Conservation (phyloP, 1,140 invertebrate species). For the Camponotus pennsylvanicus region DNA sequence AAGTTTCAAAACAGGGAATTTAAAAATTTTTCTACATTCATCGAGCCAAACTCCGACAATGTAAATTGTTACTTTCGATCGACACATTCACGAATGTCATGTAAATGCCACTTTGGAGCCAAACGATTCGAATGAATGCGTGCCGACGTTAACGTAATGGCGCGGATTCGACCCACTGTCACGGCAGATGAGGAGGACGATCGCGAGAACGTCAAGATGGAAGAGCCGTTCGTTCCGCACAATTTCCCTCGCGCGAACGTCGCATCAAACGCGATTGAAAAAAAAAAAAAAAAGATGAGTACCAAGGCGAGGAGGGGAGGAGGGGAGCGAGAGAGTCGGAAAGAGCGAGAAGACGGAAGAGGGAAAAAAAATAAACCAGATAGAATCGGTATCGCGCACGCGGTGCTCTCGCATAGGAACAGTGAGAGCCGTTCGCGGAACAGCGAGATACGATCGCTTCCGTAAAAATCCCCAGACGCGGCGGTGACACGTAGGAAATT, state of each 20-base stretch:
- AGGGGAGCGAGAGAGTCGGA: background rate
- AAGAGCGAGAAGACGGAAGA: background rate
- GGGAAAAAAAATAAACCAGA: conserved; percentile 54
- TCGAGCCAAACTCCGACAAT: background rate
- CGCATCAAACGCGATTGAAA: conserved; percentile 54
- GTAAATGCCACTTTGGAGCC: conserved; percentile 37
- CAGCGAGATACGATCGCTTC: conserved; percentile 73
- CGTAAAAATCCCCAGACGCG: conserved; percentile 83
- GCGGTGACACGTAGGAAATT: conserved; percentile 85
- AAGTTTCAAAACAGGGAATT: background rate
- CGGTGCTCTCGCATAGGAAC: conserved; percentile 74
- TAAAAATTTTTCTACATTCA: background rate
- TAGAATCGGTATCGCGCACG: conserved; percentile 66
- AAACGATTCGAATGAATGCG: conserved; percentile 35
- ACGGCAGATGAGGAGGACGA: conserved; percentile 40
- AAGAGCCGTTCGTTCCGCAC: conserved; percentile 64
- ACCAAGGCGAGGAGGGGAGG: background rate
- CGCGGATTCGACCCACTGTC: conserved; percentile 54
- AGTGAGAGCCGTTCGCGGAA: conserved; percentile 65
- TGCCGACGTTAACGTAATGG: conserved; percentile 56
- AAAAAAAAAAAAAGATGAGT: conserved; percentile 46
- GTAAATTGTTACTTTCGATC: conserved; percentile 17
- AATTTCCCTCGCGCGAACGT: conserved; percentile 70
- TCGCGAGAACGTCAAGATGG: conserved; percentile 58
- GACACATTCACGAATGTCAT: conserved; percentile 41